Evolutionary conservation across 1,140 invertebrate species (phyloP).

Genomic region (Elymnias hypermnestra): DNA sequence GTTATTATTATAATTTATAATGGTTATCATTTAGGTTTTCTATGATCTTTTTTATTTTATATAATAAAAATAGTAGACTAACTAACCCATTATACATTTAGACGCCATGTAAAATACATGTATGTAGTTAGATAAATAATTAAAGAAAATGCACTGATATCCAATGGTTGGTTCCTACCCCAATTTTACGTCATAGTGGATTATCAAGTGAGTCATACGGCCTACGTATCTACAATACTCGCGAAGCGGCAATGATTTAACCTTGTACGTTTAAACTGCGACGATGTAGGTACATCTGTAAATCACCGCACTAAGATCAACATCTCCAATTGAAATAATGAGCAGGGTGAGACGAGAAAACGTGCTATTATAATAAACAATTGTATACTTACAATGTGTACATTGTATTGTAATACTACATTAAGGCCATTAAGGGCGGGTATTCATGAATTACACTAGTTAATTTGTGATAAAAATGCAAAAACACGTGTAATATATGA

Average conservation of each 20-base stretch:
- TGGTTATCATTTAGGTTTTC: too few species aligned
- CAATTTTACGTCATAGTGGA: not conserved
- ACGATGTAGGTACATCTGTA: not conserved
- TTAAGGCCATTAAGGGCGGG: too few species aligned
- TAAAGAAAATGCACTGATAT: conserved; percentile 1
- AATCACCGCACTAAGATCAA: conserved; percentile 5
- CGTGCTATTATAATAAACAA: too few species aligned
- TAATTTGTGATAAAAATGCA: too few species aligned
- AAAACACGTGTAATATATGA: too few species aligned
- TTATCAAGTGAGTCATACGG: not conserved
- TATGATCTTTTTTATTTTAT: too few species aligned
- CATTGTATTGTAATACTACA: too few species aligned
- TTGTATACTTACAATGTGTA: too few species aligned
- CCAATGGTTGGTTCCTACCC: conserved; percentile 3
- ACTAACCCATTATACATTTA: not conserved
- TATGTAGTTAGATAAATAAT: not conserved
- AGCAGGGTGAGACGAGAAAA: not conserved
- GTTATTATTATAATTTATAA: too few species aligned
- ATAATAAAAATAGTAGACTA: too few species aligned
- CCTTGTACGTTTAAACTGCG: conserved; percentile 1
- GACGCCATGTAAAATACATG: not conserved
- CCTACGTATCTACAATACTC: conserved; percentile 3
- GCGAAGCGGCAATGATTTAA: not conserved
- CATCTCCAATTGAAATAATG: not conserved
- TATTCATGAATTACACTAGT: too few species aligned